Conservation (phyloP, 2,888 invertebrate genomes). For the Physocephala rufipes region DNA sequence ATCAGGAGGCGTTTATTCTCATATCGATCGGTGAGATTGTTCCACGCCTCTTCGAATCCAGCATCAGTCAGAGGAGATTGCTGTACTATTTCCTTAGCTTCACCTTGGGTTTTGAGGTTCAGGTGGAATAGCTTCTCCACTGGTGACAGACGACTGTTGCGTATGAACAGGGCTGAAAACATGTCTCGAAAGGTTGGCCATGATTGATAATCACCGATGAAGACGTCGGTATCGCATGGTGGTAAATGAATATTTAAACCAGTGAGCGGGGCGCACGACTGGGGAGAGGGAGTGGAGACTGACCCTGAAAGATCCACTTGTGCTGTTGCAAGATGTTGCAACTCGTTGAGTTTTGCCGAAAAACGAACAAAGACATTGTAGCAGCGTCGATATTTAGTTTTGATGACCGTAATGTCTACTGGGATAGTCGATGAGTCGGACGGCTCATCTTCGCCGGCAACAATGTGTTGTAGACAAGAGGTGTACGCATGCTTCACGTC, state of each 20-base stretch:
- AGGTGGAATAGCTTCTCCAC: conserved; percentile 2
- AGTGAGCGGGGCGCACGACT: no score
- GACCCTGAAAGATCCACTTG: no score
- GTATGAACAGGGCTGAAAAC: background rate
- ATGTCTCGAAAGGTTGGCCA: background rate
- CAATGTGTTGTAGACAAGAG: background rate
- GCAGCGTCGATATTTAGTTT: background rate
- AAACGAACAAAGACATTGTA: background rate
- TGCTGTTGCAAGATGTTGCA: conserved; percentile 7
- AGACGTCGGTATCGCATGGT: conserved; percentile 1
- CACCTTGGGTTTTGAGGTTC: conserved; percentile 1
- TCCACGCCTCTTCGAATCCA: background rate
- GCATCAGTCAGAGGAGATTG: background rate
- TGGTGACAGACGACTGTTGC: background rate
- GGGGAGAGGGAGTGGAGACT: no score
- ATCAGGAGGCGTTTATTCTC: background rate
- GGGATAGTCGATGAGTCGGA: background rate
- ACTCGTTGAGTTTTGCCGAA: background rate
- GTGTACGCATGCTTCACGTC: background rate
- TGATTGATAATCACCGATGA: no score
- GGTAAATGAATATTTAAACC: conserved; percentile 7
- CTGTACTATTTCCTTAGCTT: conserved; percentile 2
- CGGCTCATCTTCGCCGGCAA: background rate
- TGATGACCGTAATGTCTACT: background rate
- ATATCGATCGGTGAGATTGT: conserved; percentile 4